Percentiles rank a stretch among this genome's conserved stretches.
Conservation (phyloP, 2,113 vertebrate species). For the Dicentrarchus labrax region DNA sequence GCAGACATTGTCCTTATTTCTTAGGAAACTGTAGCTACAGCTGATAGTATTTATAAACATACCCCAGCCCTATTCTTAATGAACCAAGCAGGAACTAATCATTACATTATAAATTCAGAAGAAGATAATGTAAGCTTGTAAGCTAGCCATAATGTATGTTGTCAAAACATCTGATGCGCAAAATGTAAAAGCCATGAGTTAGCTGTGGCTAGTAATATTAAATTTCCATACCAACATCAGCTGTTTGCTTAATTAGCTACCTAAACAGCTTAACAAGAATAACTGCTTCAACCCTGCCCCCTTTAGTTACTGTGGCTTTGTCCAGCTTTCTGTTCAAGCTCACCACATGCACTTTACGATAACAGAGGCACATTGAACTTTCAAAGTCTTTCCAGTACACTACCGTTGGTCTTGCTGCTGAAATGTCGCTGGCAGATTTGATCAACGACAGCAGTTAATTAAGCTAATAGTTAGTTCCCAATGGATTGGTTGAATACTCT, state of each 20-base stretch:
- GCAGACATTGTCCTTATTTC: slow-evolving; percentile 26
- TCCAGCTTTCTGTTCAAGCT: not conserved
- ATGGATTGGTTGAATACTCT: no score
- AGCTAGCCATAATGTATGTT: not conserved
- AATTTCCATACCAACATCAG: not conserved
- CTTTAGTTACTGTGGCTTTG: not conserved
- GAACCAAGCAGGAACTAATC: not conserved
- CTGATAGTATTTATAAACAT: not conserved
- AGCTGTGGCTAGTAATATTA: not conserved
- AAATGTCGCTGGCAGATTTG: no score
- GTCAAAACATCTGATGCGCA: not conserved
- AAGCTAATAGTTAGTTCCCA: no score
- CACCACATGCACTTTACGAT: not conserved
- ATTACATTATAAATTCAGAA: not conserved
- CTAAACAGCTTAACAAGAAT: not conserved
- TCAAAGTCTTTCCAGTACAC: not conserved
- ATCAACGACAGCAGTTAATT: no score
- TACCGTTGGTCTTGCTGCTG: not conserved
- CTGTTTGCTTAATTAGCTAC: not conserved
- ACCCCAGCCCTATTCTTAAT: not conserved
- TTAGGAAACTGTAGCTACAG: slow-evolving; percentile 3
- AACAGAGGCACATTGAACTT: not conserved
- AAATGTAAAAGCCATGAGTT: not conserved
- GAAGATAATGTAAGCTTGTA: not conserved
- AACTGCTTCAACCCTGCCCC: not conserved